A percentile compares a stretch with the other conserved stretches of the same genome.
phyloP scores from a whole-genome alignment of 2,888 invertebrate genomes.

The Osmoderma eremita region DNA sequence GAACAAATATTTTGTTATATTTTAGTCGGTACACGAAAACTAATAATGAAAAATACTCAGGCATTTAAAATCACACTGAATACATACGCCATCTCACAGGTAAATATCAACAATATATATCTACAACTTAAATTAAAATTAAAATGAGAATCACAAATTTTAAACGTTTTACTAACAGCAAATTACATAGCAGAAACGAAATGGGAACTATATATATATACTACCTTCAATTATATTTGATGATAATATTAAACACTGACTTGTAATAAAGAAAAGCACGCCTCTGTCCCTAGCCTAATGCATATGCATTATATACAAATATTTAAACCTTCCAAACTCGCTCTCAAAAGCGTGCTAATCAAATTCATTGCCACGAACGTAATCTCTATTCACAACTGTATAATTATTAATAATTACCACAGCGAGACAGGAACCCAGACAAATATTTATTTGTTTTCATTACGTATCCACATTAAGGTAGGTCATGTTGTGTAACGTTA shows the following conservation, averaged over 20 bases:
- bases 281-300: not conserved
- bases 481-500: slow-evolving; percentile 34
- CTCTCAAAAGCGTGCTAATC: slow-evolving; percentile 14
- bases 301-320: too few relatives aligned
- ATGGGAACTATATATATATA: not conserved
- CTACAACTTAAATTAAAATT: not conserved
- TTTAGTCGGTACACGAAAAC: too few relatives aligned
- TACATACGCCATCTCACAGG: not conserved
- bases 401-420: slow-evolving; percentile 21
- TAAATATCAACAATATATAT: slow-evolving; percentile 5
- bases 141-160: slow-evolving; percentile 20
- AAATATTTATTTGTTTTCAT: slow-evolving; percentile 26
- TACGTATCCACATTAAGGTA: slow-evolving; percentile 24
- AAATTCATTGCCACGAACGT: slow-evolving; percentile 19
- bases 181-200: not conserved
- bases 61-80: slow-evolving; percentile 6
- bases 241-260: too few relatives aligned
- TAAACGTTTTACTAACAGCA: slow-evolving; percentile 4
- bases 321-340: not conserved
- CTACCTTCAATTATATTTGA: too few relatives aligned
- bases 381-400: not conserved
- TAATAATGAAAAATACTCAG: too few relatives aligned
- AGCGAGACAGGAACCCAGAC: slow-evolving; percentile 12
- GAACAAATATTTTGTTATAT: too few relatives aligned
- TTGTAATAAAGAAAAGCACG: too few relatives aligned